These are phyloP conservation scores for Melanerpes formicivorus DNA, from an alignment of 2,113 vertebrate species.

Conservation along the genomic window DNA sequence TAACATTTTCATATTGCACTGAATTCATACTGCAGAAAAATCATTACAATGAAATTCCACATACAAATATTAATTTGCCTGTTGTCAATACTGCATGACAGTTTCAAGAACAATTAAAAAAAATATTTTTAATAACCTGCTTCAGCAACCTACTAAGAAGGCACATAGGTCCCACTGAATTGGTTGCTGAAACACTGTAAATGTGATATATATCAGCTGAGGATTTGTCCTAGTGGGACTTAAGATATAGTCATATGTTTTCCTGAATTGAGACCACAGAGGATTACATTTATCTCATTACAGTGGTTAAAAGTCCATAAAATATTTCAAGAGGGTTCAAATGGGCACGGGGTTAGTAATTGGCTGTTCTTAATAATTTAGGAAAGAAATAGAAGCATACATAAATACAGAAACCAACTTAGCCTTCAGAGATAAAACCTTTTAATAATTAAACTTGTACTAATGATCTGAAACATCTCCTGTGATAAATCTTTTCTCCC, in stretches of 20 bases:
- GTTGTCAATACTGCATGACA: background rate
- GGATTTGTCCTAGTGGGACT: background rate
- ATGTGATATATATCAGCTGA: background rate
- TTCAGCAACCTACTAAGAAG: background rate
- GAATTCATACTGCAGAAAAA: background rate
- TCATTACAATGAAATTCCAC: background rate
- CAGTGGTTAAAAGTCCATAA: background rate
- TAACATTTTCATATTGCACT: background rate
- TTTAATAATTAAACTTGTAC: conserved; percentile 60
- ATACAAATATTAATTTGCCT: background rate
- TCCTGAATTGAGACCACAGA: background rate
- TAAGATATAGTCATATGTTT: background rate
- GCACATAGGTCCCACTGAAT: background rate
- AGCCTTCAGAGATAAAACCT: conserved; percentile 17
- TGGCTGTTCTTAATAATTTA: background rate
- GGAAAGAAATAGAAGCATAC: background rate
- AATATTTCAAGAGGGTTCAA: background rate
- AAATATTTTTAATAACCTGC: background rate
- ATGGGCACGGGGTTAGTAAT: background rate
- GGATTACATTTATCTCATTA: background rate
- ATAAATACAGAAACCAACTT: background rate
- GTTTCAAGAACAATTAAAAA: background rate
- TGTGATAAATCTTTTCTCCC: conserved; percentile 27
- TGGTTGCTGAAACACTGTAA: background rate
- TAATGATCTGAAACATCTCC: conserved; percentile 20